Evolutionary conservation across 2,888 invertebrate genomes (phyloP), one percentile per base, ranked within the genome.

Genomic region (Helicoverpa assulta): DNA sequence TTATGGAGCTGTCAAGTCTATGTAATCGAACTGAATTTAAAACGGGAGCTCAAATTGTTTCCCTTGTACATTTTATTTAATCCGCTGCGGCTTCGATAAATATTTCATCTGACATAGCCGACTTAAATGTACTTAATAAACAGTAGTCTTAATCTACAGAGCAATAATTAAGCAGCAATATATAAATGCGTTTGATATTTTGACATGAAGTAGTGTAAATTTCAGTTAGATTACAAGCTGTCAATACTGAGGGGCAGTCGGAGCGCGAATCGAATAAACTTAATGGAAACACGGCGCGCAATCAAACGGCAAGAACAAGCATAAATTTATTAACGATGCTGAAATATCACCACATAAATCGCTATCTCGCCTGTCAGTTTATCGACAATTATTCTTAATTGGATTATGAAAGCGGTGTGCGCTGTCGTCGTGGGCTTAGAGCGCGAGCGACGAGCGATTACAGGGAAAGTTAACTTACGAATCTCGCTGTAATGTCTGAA

Each of bases 361-460:
- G 94, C 91, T 91, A 94, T 93, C 91, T 89, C 84, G 89, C 88
- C 94, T 93, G 95, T 95, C 95, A 94, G 93, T 95, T 95, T 94
- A 95, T 93, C 95, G 95, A 95, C 94, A 94, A 95, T 95, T 95
- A 95, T 94, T 94, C 94, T 94, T 95, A 95, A 95, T 95, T 95
- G 95, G 95, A 95, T 95, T 95, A 95, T 94, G 94, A 95, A 94
- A 94, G 94, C 93, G 90, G 89, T 91, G 88, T 85, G 83, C 87
- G 86, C 85, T 90, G 89, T 88, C 85, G 87, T 76, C 68, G 82
- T 33, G 61, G 73, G 78, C 73, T 70, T 76, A 75, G 71, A 86
- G 79, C 66, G 76, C 63, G 81, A 88, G 86, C 80, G 75, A 71
- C 5, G 18, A 86, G 88, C 85, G 81, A 7, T 29, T 33, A 37